Base-by-base conservation (phyloP, 1,140 invertebrate genomes). In the Cyclargus thomasi region DNA sequence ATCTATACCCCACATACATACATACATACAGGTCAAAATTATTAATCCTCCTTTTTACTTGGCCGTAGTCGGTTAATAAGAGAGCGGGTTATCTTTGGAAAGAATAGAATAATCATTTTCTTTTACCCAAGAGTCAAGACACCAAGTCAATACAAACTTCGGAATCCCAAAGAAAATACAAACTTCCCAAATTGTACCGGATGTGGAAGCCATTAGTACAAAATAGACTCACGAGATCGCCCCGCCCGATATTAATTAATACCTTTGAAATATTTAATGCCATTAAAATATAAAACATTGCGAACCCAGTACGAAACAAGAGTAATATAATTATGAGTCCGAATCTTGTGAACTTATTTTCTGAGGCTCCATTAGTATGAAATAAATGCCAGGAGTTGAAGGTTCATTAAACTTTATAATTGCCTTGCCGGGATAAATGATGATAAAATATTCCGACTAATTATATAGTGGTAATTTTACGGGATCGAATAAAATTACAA, bases 351-450 rank as follows among this genome's bases (percentile, higher is more conserved):
- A 53, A 57, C 67, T 70, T 69, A 70, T 73, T 73, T 70, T 64
- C 67, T 29, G 69, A 69, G 69, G 67, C 64, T 57, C 53, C 23
- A 66, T 66, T 66, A 66, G 23, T 55, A 66, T 53, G 20, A 69
- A 72, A 75, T 70, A 68, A 70, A 74, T 70, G 69, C 68, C 20
- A 70, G 65, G 69, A 63, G 63, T 36, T 66, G 74, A 74, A 71
- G 69, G 70, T 66, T 75, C 70, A 79, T 79, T 79, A 76, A 79
- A 79, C 78, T 79, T 79, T 75, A 72, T 79, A 79, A 79, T 79
- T 79, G 78, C 71, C 71, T 74, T 18, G 59, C 67, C 62, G 65
- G 65, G 65, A 66, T 59, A 66, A 66, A 35, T 66, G 57, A 35
- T 66, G 65, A 20, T 66, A 20, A 66, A 66, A 66, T 66, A 66